Base-by-base conservation (phyloP, 2,113 vertebrate species). In the Tor tambroides region DNA sequence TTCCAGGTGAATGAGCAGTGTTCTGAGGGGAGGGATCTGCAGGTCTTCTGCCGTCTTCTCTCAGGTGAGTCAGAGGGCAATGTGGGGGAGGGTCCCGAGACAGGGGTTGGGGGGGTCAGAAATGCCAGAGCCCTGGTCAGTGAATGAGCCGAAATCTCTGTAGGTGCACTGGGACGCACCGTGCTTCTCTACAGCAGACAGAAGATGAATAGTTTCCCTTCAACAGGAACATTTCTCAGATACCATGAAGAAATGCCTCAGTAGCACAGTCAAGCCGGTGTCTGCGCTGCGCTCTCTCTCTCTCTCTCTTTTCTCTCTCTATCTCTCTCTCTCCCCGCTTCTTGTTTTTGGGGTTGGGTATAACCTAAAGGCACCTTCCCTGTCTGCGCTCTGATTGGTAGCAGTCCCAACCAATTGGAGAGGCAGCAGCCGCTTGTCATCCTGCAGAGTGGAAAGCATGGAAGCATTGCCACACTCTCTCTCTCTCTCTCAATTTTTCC, bases 281-380 rank as follows among this genome's bases (percentile, higher is more conserved):
- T 80, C 91, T 92, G 87, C 86, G 91, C 88, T 88, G 65, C 80
- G 87, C 84, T 87, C 85, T 89, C 80, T 75, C 87, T 88, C 82
- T 85, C 83, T 88, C 87, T 91, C 35, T 90, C 85, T 91, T 81
- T 85, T 87, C 83, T 83, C 87, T 85, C 78, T 71, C 83, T 77
- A 69, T 84, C 80, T 81, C 85, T 86, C 49, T 89, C 87, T 85
- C 86, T 90, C 84, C 84, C 88, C 90, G 82, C 91, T 87, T 89
- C 93, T 90, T 85, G 91, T 93, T 95, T 95, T 94, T 94, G 92
- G 94, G 94, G 92, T 92, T 95, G 94, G 92, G 93, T 94, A 94
- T 94, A 95, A 95, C 93, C 95, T 94, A 95, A 94, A 95, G 95
- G 95, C 95, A 95, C 94, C 95, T 96, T 95, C 94, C 93, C 93